phyloP scores from a whole-genome alignment of 1,140 invertebrate species.

The Frieseomelitta varia region DNA sequence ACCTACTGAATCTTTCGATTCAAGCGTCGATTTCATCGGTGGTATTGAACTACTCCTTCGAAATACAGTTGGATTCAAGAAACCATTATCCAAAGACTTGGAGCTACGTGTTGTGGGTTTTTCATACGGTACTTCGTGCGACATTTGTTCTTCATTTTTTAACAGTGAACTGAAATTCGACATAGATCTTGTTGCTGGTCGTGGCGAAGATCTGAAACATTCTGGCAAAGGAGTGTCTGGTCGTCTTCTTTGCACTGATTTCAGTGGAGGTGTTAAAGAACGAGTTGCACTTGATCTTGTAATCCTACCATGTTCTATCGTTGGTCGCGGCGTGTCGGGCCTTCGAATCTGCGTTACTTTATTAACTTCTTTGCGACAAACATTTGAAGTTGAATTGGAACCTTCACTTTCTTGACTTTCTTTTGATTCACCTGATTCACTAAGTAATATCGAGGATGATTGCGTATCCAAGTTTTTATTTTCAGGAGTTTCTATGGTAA shows the following conservation, averaged over 20 bases:
- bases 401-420: conserved; percentile 3
- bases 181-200: conserved; percentile 59
- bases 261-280: conserved; percentile 29
- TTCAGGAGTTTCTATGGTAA: conserved; percentile 11
- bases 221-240: conserved; percentile 71
- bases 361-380: conserved; percentile 6
- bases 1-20: conserved; percentile 23
- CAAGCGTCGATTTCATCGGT: conserved; percentile 42
- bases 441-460: background rate
- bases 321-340: conserved; percentile 35
- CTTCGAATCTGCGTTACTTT: conserved; percentile 23
- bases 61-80: conserved; percentile 43
- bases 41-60: conserved; percentile 60
- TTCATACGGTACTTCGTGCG: conserved; percentile 26
- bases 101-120: conserved; percentile 61
- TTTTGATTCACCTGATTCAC: conserved; percentile 11
- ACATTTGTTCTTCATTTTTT: conserved; percentile 34
- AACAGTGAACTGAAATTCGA: conserved; percentile 9
- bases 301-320: conserved; percentile 43
- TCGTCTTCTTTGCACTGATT: conserved; percentile 49
- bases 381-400: conserved; percentile 1
- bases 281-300: conserved; percentile 47
- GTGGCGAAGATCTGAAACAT: conserved; percentile 16
- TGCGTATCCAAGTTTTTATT: background rate
- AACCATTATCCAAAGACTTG: conserved; percentile 62